Percentiles rank a stretch among this genome's conserved stretches.
Evolutionary conservation across 2,113 vertebrate species (phyloP).

Genomic region (Thamnophis sirtalis): DNA sequence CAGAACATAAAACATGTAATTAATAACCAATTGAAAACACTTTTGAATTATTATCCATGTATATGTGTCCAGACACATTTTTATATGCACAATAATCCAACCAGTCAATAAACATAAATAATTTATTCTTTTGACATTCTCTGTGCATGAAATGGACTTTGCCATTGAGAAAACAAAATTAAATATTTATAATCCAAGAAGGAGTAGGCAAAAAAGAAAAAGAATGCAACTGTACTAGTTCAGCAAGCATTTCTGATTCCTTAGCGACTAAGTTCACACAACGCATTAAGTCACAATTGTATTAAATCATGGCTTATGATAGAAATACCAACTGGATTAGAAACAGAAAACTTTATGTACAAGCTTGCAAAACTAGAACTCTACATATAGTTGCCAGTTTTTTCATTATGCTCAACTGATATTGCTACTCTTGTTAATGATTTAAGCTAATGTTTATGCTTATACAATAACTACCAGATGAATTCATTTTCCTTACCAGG

Average conservation of each 20-base stretch:
- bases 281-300: background rate
- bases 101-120: background rate
- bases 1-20: constrained; percentile 5
- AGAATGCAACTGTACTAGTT: background rate
- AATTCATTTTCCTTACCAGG: background rate
- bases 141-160: background rate
- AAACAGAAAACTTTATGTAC: background rate
- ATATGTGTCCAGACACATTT: background rate
- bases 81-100: constrained; percentile 12
- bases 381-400: background rate
- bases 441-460: background rate
- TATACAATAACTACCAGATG: background rate
- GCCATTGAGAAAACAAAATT: background rate
- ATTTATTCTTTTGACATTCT: background rate
- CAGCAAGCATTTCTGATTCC: background rate
- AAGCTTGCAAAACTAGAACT: background rate
- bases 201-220: background rate
- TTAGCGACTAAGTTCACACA: background rate
- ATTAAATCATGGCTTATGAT: background rate
- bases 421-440: background rate
- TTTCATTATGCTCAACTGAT: background rate
- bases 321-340: background rate
- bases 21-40: constrained; percentile 5
- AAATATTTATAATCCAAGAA: background rate
- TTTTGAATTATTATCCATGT: background rate